Conservation (phyloP, 2,888 invertebrate genomes). For the Pseudeuparius sepicola region DNA sequence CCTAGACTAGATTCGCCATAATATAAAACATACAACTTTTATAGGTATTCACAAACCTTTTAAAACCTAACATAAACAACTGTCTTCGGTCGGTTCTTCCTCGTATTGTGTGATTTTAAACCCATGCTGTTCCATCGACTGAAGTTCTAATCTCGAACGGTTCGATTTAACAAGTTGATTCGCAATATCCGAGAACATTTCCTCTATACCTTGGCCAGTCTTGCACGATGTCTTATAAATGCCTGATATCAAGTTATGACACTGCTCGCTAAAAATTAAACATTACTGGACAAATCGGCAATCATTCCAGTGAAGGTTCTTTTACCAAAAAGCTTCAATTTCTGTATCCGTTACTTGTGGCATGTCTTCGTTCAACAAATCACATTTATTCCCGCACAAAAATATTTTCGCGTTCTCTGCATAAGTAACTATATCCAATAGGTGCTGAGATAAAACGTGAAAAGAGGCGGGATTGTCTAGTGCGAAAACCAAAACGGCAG, state of each 20-base stretch:
- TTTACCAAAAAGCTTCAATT: slow-evolving; percentile 78
- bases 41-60: slow-evolving; percentile 1
- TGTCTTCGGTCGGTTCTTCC: slow-evolving; percentile 39
- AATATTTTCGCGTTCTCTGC: slow-evolving; percentile 94
- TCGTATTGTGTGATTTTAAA: slow-evolving; percentile 62
- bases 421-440: slow-evolving; percentile 86
- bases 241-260: slow-evolving; percentile 79
- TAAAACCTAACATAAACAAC: slow-evolving; percentile 40
- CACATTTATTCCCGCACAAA: slow-evolving; percentile 86
- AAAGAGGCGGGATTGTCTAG: slow-evolving; percentile 87
- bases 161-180: slow-evolving; percentile 69
- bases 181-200: slow-evolving; percentile 88
- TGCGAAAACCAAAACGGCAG: slow-evolving; percentile 85
- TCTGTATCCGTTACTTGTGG: slow-evolving; percentile 79
- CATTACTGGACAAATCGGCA: neutral
- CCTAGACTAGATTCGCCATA: too few relatives aligned
- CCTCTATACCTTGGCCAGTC: slow-evolving; percentile 73
- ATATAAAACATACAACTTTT: too few relatives aligned
- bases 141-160: slow-evolving; percentile 71
- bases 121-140: slow-evolving; percentile 66
- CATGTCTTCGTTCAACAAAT: slow-evolving; percentile 56
- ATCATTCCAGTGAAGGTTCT: slow-evolving; percentile 5
- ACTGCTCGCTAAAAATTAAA: slow-evolving; percentile 63
- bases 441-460: slow-evolving; percentile 82
- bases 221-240: slow-evolving; percentile 87